Conservation (phyloP, 2,797 vertebrate genomes). For the Triplophysa bombifrons region DNA sequence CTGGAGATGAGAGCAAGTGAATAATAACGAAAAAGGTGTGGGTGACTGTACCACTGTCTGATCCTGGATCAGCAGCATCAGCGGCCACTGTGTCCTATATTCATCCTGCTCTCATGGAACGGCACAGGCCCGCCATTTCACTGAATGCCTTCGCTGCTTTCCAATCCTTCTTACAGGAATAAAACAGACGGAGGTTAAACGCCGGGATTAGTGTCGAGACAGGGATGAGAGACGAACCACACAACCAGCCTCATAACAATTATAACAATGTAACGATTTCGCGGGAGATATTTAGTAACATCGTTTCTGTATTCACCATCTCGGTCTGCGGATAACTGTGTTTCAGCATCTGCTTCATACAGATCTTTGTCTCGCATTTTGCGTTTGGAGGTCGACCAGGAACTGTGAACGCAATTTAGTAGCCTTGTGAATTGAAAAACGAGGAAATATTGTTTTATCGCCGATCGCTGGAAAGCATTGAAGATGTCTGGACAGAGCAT, state of each 20-base stretch:
- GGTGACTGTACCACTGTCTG: slow-evolving; percentile 53
- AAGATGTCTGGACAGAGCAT: slow-evolving; percentile 95
- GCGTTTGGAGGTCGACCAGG: slow-evolving; percentile 8
- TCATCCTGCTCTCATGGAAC: slow-evolving; percentile 63
- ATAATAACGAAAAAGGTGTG: neutral
- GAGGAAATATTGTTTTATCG: slow-evolving; percentile 30
- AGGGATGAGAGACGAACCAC: slow-evolving; percentile 75
- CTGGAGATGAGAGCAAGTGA: neutral
- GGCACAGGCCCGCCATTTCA: slow-evolving; percentile 88
- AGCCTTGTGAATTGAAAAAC: slow-evolving; percentile 17
- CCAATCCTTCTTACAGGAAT: slow-evolving; percentile 63
- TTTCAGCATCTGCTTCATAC: slow-evolving; percentile 1
- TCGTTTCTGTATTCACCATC: slow-evolving; percentile 37
- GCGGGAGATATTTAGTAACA: slow-evolving; percentile 19
- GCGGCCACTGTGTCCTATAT: slow-evolving; percentile 52
- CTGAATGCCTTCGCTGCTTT: slow-evolving; percentile 74
- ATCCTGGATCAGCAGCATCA: slow-evolving; percentile 55
- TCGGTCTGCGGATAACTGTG: slow-evolving; percentile 24
- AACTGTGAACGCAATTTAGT: neutral
- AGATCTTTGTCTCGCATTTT: slow-evolving; percentile 22
- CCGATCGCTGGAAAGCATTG: slow-evolving; percentile 37
- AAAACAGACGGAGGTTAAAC: slow-evolving; percentile 56
- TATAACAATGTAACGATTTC: slow-evolving; percentile 56
- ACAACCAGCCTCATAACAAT: slow-evolving; percentile 52
- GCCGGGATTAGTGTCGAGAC: slow-evolving; percentile 69